Evolutionary conservation across 2,888 invertebrate species (phyloP).

Genomic region (Philonicus albiceps): DNA sequence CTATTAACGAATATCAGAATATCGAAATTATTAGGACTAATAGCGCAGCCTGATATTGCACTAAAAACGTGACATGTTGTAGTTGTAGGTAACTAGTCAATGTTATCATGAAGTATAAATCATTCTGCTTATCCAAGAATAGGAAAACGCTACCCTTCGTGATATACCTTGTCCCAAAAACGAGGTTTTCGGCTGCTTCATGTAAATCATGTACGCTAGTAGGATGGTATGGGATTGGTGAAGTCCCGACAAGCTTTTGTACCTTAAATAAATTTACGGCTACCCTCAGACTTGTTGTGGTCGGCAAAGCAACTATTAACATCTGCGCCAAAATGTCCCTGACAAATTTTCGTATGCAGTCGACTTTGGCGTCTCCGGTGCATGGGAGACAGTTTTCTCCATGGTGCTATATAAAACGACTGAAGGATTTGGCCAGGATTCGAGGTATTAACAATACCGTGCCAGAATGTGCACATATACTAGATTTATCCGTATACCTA

Average conservation of each 20-base stretch:
- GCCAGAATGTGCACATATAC: background rate
- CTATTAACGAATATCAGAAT: background rate
- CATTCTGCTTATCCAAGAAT: background rate
- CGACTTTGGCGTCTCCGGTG: background rate
- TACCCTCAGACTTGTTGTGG: conserved; percentile 28
- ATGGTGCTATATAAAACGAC: background rate
- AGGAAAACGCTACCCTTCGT: background rate
- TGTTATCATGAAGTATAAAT: background rate
- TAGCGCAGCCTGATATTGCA: background rate
- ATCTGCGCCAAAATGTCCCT: conserved; percentile 37
- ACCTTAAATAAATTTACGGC: conserved; percentile 19
- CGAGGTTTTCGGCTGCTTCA: background rate
- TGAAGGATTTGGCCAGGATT: conserved; percentile 20
- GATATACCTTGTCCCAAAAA: background rate
- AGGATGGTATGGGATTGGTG: background rate
- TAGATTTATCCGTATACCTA: conserved; percentile 5
- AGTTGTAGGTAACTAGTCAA: background rate
- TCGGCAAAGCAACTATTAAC: conserved; percentile 27
- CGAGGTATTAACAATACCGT: conserved; percentile 7
- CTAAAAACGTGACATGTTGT: background rate
- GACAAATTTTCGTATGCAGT: conserved; percentile 32
- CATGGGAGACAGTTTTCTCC: conserved; percentile 14
- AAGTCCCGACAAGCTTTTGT: background rate
- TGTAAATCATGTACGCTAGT: background rate
- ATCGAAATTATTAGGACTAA: background rate